phyloP scores from a whole-genome alignment of 1,140 invertebrate genomes.

The Spodoptera frugiperda region DNA sequence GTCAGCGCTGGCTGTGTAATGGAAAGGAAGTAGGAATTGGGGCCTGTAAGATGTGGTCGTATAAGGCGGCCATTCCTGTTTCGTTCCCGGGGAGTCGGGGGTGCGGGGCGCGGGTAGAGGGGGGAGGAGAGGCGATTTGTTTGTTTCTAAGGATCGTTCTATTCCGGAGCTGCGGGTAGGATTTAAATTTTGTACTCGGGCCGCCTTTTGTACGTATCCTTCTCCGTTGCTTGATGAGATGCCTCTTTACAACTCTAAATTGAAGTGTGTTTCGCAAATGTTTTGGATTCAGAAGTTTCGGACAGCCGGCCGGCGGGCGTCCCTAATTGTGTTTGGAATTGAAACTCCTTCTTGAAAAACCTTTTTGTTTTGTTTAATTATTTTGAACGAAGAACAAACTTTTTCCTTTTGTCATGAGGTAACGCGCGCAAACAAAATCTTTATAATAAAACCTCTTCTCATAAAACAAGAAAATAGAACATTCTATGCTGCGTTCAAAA shows the following conservation, averaged over 20 bases:
- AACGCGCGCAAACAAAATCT: neutral
- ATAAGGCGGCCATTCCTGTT: constrained; percentile 80
- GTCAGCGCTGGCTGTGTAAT: constrained; percentile 83
- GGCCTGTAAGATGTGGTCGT: constrained; percentile 85
- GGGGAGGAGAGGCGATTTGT: constrained; percentile 74
- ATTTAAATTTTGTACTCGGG: constrained; percentile 81
- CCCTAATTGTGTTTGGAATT: constrained; percentile 37
- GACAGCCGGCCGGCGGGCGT: neutral
- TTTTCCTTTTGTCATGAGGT: too few species aligned
- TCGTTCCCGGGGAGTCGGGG: constrained; percentile 51
- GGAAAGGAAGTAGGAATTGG: constrained; percentile 85
- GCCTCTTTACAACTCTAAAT: constrained; percentile 80
- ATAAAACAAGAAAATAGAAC: neutral
- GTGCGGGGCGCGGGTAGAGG: constrained; percentile 48
- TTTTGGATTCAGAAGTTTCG: constrained; percentile 61
- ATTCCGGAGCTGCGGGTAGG: constrained; percentile 77
- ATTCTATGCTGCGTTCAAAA: neutral
- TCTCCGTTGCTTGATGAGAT: constrained; percentile 78
- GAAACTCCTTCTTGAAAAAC: constrained; percentile 41
- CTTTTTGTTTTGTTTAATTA: constrained; percentile 35
- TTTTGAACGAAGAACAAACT: neutral
- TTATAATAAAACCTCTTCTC: neutral
- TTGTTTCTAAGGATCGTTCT: constrained; percentile 80
- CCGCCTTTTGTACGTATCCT: constrained; percentile 73
- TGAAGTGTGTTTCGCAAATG: constrained; percentile 74